Evolutionary conservation across 2,113 vertebrate species (phyloP), one percentile per base, ranked within the genome.

Genomic region (Sphyrna mokarran): DNA sequence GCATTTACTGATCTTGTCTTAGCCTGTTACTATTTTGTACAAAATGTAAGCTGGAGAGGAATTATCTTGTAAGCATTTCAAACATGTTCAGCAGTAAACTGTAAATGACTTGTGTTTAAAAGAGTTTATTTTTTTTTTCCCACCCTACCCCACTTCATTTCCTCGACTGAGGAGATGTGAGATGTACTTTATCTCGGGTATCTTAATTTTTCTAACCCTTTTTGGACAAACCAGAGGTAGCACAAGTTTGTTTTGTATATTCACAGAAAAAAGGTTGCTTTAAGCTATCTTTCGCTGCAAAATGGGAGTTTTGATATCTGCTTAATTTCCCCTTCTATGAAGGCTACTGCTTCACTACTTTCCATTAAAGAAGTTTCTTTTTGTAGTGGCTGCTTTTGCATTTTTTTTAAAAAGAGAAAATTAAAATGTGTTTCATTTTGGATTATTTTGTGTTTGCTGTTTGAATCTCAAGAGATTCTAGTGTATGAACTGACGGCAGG

Each of bases 291-390:
- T 93, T 33, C 89, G 23, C 22, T 93, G 61, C 33, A 18, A 93
- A 93, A 63, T 91, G 66, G 61, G 58, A 37, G 61, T 93, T 93
- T 93, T 68, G 89, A 66, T 93, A 93, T 93, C 33, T 66, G 54
- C 61, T 58, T 66, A 66, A 66, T 63, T 93, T 93, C 89, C 89
- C 89, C 89, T 93, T 93, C 89, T 93, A n/a, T 93, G 89, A 93
- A 93, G 89, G 89, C 89, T 93, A 66, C 33, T 0, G 18, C n/a
- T 33, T 91, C 61, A 66, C 61, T 63, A 22, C 33, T 66, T 93
- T 33, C 61, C 33, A 37, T 68, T 93, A 93, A 93, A 37, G 8
- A 93, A 66, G 29, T n/a, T 2, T 83, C 33, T 61, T 63, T 54
- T 63, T 63, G 29, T n/a, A 8, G 87, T 63, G 58, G 29, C 87